Percentiles rank a stretch among this genome's conserved stretches.
These are phyloP conservation scores for Smittia sp. DNA, from an alignment of 2,888 invertebrate species.

Conservation along the genomic window DNA sequence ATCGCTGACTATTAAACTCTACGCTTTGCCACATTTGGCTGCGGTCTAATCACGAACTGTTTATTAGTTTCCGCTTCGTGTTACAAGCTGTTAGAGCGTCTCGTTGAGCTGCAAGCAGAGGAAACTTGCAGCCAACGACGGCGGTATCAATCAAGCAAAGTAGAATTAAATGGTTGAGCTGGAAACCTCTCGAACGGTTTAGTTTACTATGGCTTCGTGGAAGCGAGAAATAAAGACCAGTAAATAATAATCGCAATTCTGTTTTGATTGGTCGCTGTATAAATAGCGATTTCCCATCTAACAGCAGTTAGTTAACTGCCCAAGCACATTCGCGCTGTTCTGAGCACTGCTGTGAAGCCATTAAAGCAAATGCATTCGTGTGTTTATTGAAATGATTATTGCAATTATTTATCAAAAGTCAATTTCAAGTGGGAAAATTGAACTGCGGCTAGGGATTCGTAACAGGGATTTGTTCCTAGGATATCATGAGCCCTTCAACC, in stretches of 20 bases:
- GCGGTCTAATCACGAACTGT: background rate
- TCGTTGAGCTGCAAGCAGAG: background rate
- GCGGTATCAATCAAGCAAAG: background rate
- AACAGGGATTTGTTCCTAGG: too few species aligned
- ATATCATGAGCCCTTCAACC: too few species aligned
- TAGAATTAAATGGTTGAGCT: background rate
- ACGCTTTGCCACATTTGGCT: background rate
- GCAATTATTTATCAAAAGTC: background rate
- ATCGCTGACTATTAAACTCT: background rate
- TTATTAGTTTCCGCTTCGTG: constrained; percentile 3
- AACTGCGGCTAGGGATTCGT: too few species aligned
- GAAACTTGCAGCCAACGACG: background rate
- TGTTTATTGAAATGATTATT: background rate
- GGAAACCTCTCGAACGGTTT: background rate
- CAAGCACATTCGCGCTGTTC: background rate
- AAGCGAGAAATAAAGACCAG: background rate
- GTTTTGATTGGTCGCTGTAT: background rate
- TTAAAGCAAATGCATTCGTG: background rate
- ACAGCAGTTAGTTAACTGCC: background rate
- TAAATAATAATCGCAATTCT: background rate
- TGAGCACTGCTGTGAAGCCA: background rate
- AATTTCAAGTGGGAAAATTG: too few species aligned
- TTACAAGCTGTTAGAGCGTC: too few species aligned
- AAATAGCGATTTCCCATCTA: background rate
- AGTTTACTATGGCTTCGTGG: background rate